These are phyloP conservation scores for Hystrix brachyura DNA, from an alignment of 2,113 vertebrate genomes.

Conservation along the genomic window DNA sequence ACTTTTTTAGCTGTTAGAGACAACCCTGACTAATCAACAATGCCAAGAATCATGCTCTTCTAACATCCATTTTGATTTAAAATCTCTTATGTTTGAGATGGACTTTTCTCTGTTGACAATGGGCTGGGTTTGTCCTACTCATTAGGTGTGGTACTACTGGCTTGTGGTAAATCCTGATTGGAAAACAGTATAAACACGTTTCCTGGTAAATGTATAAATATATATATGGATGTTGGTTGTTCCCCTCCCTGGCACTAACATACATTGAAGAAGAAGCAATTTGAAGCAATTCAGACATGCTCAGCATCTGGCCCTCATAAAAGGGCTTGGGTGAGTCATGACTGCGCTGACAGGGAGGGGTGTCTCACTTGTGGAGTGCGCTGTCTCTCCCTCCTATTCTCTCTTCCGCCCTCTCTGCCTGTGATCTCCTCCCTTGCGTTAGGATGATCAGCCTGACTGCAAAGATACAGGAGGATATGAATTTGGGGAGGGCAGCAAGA, in stretches of 20 bases:
- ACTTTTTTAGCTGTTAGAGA: not conserved
- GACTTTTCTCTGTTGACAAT: constrained; percentile 76
- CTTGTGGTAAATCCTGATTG: constrained; percentile 90
- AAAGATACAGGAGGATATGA: constrained; percentile 52
- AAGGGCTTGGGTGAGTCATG: constrained; percentile 87
- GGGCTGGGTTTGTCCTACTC: constrained; percentile 50
- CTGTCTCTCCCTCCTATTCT: constrained; percentile 69
- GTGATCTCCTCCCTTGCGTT: constrained; percentile 80
- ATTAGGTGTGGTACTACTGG: constrained; percentile 85
- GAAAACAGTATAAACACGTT: constrained; percentile 83
- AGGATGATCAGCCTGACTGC: constrained; percentile 83
- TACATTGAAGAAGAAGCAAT: constrained; percentile 69
- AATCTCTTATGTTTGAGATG: constrained; percentile 79
- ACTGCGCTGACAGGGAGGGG: constrained; percentile 79
- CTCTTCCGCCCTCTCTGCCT: constrained; percentile 72
- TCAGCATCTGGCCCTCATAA: constrained; percentile 89
- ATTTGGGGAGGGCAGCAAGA: constrained; percentile 41
- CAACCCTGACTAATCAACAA: not conserved
- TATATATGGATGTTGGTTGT: constrained; percentile 69
- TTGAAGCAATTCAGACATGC: constrained; percentile 80
- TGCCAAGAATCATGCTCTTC: constrained; percentile 58
- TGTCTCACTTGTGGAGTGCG: constrained; percentile 84
- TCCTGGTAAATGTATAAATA: constrained; percentile 77
- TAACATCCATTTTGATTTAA: constrained; percentile 83
- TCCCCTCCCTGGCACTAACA: constrained; percentile 65